Conservation (phyloP, 2,888 invertebrate genomes). For the Anoncus sp. region DNA sequence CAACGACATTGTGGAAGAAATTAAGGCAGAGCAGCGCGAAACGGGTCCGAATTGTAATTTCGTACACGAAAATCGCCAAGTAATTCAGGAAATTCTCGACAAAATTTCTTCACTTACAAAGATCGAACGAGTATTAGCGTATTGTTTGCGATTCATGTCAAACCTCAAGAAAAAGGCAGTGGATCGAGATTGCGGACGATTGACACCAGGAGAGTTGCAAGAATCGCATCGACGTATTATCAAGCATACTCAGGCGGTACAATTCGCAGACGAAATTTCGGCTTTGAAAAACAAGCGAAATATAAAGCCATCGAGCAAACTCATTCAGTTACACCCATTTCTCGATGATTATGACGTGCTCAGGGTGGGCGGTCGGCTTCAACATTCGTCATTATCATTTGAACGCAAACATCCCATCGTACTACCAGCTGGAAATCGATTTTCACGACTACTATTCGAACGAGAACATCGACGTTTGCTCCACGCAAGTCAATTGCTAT, state of each 20-base stretch:
- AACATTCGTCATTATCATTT: conserved; percentile 1
- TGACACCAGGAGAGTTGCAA: neutral
- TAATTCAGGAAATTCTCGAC: neutral
- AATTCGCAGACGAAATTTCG: neutral
- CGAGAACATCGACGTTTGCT: conserved; percentile 51
- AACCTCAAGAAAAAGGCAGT: conserved; percentile 22
- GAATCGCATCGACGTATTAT: neutral
- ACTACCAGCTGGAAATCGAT: conserved; percentile 38
- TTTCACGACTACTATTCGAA: no score
- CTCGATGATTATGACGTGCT: conserved; percentile 1
- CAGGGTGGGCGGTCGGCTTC: conserved; percentile 15
- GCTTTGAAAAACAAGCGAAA: neutral
- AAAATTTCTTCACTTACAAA: conserved; percentile 5
- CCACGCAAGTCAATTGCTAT: conserved; percentile 59
- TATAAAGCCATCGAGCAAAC: conserved; percentile 1
- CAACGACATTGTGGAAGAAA: neutral
- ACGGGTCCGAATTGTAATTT: neutral
- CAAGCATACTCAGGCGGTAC: neutral
- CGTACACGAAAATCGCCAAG: neutral
- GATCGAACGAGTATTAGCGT: conserved; percentile 31
- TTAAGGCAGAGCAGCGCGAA: neutral
- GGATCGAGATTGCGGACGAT: neutral
- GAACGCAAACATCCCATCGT: conserved; percentile 1
- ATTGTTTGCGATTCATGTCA: conserved; percentile 38
- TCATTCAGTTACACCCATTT: conserved; percentile 5